Percentiles rank a stretch among this genome's conserved stretches.
Conservation (phyloP, 2,113 vertebrate genomes). For the Bubo scandiacus region DNA sequence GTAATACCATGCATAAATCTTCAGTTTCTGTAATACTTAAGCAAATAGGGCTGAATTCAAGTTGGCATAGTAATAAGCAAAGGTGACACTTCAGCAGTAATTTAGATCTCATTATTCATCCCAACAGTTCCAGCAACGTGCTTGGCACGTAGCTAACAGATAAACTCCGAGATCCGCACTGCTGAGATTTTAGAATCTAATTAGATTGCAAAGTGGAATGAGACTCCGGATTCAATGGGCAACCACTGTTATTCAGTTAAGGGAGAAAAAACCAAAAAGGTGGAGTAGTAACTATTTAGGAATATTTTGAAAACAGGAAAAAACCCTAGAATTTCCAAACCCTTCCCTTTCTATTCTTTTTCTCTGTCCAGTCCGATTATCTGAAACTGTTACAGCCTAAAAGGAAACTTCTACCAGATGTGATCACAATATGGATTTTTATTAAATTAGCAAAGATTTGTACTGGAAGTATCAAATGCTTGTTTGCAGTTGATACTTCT, state of each 20-base stretch:
- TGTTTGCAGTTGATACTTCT: background rate
- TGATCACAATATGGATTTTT: background rate
- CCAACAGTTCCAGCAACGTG: background rate
- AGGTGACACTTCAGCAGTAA: conserved; percentile 49
- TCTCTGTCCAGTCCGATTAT: background rate
- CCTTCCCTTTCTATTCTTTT: background rate
- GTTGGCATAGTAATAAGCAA: conserved; percentile 33
- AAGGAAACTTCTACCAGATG: background rate
- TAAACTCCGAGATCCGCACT: background rate
- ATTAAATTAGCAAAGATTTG: background rate
- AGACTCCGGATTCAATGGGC: background rate
- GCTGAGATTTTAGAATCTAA: background rate
- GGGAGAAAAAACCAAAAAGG: background rate
- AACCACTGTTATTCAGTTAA: background rate
- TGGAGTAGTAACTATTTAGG: background rate
- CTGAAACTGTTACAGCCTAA: background rate
- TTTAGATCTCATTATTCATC: conserved; percentile 38
- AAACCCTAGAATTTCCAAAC: background rate
- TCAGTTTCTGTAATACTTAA: conserved; percentile 17
- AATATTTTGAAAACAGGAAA: background rate
- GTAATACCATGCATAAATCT: conserved; percentile 9
- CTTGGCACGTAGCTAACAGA: background rate
- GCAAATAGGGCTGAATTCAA: conserved; percentile 31
- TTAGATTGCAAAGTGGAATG: background rate
- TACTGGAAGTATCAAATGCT: background rate